Evolutionary conservation across 2,888 invertebrate species (phyloP), one percentile per base, ranked within the genome.

Genomic region (Chloromyia formosa): DNA sequence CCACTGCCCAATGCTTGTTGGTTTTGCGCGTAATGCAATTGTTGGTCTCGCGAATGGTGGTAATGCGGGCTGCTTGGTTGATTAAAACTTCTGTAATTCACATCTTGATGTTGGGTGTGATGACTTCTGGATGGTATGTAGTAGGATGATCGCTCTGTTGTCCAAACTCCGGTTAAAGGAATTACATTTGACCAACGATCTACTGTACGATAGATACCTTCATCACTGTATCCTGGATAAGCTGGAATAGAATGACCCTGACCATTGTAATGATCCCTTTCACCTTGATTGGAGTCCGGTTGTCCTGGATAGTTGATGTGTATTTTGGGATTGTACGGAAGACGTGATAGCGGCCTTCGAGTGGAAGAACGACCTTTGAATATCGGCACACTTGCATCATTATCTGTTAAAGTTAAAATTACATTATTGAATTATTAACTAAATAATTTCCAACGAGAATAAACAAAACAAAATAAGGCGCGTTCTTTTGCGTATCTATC

Each of bases 171-270:
- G 0, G 79, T 78, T 1, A 82, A 81, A 2, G 85, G 86, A 1
- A 82, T 79, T 76, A 83, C 84, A 64, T 82, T 83, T 1, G 82
- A 82, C 85, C 85, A 85, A 40, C 80, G 82, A 69, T 84, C 84
- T 1, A 79, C 78, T 35, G 80, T 78, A 16, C 82, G 81, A 60
- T 82, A 82, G 20, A 81, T 79, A 0, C 80, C 79, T 68, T 80
- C 81, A 75, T 81, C 80, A 12, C 79, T 75, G 0, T 78, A 75
- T 18, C 78, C 79, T 12, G 82, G 81, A 75, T 82, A 84, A 1
- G 81, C 82, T 2, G 82, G 81, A 0, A 81, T 79, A 75, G 80
- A 80, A 58, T 81, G 81, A 0, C 82, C 22, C 54, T 81, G 81
- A 0, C 82, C 22, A 27, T 71, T 82, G 77, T 82, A 81, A 49